A percentile compares a stretch with the other conserved stretches of the same genome.
These are phyloP conservation scores for Megalurothrips usitatus DNA, from an alignment of 2,888 invertebrate species.

Conservation along the genomic window DNA sequence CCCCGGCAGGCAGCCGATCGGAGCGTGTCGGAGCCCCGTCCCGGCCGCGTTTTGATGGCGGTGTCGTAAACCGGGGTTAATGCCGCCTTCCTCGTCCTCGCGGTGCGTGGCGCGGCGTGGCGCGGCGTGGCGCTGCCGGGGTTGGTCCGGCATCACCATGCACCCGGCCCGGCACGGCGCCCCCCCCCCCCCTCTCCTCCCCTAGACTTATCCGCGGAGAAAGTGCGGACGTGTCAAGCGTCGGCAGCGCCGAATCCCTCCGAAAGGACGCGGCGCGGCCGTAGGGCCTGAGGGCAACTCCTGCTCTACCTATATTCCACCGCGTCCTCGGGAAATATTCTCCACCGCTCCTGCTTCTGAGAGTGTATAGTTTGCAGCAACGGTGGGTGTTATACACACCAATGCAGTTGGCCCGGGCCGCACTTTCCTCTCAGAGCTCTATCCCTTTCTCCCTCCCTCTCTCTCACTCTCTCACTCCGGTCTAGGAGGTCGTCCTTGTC, in stretches of 20 bases:
- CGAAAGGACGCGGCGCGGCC: too few species aligned
- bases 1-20: too few species aligned
- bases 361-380: too few species aligned
- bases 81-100: neutral
- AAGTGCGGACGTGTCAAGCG: constrained; percentile 17
- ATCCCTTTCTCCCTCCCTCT: neutral
- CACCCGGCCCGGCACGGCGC: neutral
- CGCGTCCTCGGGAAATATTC: too few species aligned
- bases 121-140: neutral
- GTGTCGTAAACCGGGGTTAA: constrained; percentile 20
- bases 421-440: too few species aligned
- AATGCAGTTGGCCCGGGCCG: too few species aligned
- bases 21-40: too few species aligned
- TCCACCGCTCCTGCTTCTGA: too few species aligned
- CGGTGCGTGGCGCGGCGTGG: neutral
- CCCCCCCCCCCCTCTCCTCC: neutral
- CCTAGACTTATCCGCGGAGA: neutral
- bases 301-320: too few species aligned
- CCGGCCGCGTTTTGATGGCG: neutral
- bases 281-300: too few species aligned
- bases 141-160: neutral
- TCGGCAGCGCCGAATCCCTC: neutral
- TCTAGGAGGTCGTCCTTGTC: neutral
- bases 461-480: neutral
- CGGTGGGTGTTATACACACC: too few species aligned